A percentile compares a stretch with the other conserved stretches of the same genome.
These are phyloP conservation scores for Pogonocichla stellata DNA, from an alignment of 2,113 vertebrate species.

Conservation along the genomic window DNA sequence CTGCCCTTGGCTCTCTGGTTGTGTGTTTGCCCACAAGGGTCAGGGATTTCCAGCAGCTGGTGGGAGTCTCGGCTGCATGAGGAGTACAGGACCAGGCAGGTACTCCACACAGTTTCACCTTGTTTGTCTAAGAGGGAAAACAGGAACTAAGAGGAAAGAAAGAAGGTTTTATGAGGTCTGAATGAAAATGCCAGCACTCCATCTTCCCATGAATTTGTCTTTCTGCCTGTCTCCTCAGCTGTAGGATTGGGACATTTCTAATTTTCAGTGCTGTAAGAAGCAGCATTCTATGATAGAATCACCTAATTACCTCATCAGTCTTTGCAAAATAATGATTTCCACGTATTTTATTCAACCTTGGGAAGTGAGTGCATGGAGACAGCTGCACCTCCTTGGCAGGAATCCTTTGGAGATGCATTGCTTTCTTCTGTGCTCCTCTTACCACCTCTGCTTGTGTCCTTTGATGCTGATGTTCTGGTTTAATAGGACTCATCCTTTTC, in stretches of 20 bases:
- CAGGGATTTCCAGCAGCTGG: constrained; percentile 5
- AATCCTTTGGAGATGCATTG: not conserved
- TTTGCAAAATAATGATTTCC: constrained; percentile 10
- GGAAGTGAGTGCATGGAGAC: not conserved
- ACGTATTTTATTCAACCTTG: not conserved
- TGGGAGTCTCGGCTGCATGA: not conserved
- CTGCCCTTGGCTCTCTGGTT: not conserved
- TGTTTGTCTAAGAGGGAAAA: not conserved
- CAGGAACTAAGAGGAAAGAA: not conserved
- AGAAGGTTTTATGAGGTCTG: not conserved
- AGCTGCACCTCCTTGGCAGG: not conserved
- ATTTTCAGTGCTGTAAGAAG: not conserved
- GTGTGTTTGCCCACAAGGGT: not conserved
- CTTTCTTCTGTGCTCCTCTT: not conserved
- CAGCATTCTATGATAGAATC: not conserved
- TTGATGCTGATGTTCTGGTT: not conserved
- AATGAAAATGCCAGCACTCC: not conserved
- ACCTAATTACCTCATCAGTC: not conserved
- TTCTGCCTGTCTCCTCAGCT: not conserved
- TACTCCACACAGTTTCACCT: not conserved
- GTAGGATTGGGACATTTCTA: not conserved
- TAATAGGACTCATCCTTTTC: constrained; percentile 37
- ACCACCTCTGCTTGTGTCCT: not conserved
- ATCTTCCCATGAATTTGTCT: not conserved
- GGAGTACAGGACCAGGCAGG: constrained; percentile 1